These are phyloP conservation scores for Coelogynopora nodosa DNA, from an alignment of 2,888 invertebrate genomes.

Conservation along the genomic window DNA sequence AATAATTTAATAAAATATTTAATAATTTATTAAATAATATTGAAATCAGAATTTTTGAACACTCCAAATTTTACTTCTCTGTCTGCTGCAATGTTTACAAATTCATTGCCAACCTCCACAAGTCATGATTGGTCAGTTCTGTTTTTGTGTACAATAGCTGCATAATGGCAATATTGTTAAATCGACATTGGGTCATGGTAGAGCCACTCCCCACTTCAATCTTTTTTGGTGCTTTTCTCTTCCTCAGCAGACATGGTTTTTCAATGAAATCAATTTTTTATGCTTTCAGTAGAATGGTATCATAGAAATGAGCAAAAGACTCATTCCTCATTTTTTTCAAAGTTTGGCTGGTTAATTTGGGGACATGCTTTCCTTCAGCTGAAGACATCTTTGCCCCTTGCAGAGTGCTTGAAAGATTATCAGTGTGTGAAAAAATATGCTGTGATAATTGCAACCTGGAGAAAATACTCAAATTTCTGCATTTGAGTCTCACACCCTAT, in stretches of 20 bases:
- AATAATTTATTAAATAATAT: slow-evolving; percentile 14
- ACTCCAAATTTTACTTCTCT: slow-evolving; percentile 13
- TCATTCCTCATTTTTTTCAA: slow-evolving; percentile 15
- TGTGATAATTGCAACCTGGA: neutral
- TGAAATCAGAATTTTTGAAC: slow-evolving; percentile 14
- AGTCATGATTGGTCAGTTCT: slow-evolving; percentile 14
- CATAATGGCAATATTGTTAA: slow-evolving; percentile 28
- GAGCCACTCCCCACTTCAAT: slow-evolving; percentile 28
- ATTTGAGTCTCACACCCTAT: slow-evolving; percentile 21
- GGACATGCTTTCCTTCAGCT: slow-evolving; percentile 20
- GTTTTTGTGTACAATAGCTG: neutral
- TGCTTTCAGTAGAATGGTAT: slow-evolving; percentile 28
- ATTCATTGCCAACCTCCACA: slow-evolving; percentile 24
- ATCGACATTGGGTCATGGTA: slow-evolving; percentile 25
- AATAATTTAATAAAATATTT: too few relatives aligned
- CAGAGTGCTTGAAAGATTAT: slow-evolving; percentile 10
- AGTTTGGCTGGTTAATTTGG: slow-evolving; percentile 12
- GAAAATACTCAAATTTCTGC: slow-evolving; percentile 30
- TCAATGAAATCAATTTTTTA: neutral
- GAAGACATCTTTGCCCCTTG: slow-evolving; percentile 18
- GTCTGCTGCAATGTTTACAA: neutral
- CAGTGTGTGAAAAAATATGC: slow-evolving; percentile 4
- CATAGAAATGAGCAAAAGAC: neutral
- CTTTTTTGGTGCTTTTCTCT: slow-evolving; percentile 13
- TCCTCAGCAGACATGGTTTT: slow-evolving; percentile 12